Evolutionary conservation across 2,888 invertebrate genomes (phyloP).

Genomic region (Nasonia oneida): DNA sequence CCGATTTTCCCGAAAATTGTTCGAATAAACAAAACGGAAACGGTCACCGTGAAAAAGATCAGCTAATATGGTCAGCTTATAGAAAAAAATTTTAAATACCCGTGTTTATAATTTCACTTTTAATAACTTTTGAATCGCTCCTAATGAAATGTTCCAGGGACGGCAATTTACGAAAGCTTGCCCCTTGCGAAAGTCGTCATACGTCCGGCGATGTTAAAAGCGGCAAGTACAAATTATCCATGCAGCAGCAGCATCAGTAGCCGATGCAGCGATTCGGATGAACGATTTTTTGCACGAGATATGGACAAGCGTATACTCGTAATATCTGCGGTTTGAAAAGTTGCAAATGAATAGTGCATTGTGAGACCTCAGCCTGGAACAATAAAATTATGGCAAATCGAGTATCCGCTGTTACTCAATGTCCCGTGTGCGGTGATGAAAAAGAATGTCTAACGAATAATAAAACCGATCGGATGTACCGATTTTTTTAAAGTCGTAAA

Average conservation of each 20-base stretch:
- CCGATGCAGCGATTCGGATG: neutral
- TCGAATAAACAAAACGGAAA: neutral
- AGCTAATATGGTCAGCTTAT: neutral
- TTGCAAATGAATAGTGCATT: neutral
- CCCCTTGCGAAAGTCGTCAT: conserved; percentile 10
- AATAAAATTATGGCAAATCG: neutral
- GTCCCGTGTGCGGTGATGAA: neutral
- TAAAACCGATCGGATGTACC: neutral
- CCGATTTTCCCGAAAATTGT: neutral
- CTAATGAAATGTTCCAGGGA: conserved; percentile 11
- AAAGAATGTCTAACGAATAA: neutral
- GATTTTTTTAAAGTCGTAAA: neutral
- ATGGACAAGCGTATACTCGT: neutral
- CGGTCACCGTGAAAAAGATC: no score
- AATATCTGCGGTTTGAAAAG: neutral
- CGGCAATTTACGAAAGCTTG: conserved; percentile 10
- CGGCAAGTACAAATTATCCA: conserved; percentile 22
- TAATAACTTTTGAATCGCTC: neutral
- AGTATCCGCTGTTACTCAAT: neutral
- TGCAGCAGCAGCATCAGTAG: neutral
- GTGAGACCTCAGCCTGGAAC: neutral
- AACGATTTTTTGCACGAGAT: conserved; percentile 4
- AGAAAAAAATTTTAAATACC: neutral
- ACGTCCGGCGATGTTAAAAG: neutral
- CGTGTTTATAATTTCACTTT: conserved; percentile 2